Evolutionary conservation across 2,888 invertebrate genomes (phyloP), one percentile per base, ranked within the genome.

Genomic region (Eristalinus aeneus): DNA sequence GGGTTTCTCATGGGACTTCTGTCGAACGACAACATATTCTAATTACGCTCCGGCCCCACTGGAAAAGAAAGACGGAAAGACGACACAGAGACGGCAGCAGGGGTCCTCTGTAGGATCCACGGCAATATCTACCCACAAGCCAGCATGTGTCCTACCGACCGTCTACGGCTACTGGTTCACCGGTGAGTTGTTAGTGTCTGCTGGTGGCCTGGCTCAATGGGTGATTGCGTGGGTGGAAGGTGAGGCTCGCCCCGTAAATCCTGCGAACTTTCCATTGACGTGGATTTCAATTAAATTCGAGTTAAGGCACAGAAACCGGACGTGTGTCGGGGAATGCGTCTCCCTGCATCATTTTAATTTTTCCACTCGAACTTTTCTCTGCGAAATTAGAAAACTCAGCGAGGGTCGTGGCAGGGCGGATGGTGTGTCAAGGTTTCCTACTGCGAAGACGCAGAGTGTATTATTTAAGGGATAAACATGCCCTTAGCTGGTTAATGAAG

Each of bases 251-350:
- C 22, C 20, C 53, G 8, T 34, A 34, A 34, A 34, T 53, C 53
- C 53, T 53, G 11, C 22, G 20, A 20, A 39, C 12, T 77, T 77
- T 63, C 39, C 11, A 63, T 68, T 63, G 63, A 74, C 39, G 58
- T 74, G 64, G 36, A 65, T 81, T 81, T 81, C 75, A 81, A 81
- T 81, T 81, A 81, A 81, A 76, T 60, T 71, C 65, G 81, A 71
- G 75, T 76, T 71, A 67, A 60, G 36, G 34, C 34, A 60, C 0
- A 4, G 12, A 46, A 16, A 5, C 4, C 16, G 39, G n/a, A n/a
- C n/a, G 4, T 46, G 39, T 46, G 16, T n/a, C n/a, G 39, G 4
- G 5, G 39, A 60, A 58, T n/a, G 22, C 36, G 16, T 20, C 20
- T 53, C 23, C n/a, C 46, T 22, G 22, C 9, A 56, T 73, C 6